Evolutionary conservation across 2,888 invertebrate species (phyloP), one percentile per base, ranked within the genome.

Genomic region (Limnephilus marmoratus): DNA sequence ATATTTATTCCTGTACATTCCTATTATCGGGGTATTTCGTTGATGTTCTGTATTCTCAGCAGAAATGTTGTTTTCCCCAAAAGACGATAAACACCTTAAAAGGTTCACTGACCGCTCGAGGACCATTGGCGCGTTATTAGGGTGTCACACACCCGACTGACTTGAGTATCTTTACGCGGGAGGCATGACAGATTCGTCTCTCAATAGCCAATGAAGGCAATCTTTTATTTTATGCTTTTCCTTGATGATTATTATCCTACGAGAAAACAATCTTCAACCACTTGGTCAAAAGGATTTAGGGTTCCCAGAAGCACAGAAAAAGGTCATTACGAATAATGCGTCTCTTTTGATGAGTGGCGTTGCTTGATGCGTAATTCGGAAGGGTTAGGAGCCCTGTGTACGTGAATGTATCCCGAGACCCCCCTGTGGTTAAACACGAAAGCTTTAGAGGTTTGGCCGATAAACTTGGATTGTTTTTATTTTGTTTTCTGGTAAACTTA

Each of bases 371-470:
- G 12, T 9, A 31, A 83, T 34, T 34, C 18, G 34, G 24, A 37
- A 34, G 37, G 18, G 37, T 37, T 11, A 24, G 24, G 83, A 83
- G 85, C 41, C 45, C 49, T 29, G 49, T 49, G 5, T n/a, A 45
- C n/a, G 49, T 41, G 41, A 45, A 49, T 13, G 24, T 45, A 49
- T 45, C 85, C 85, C n/a, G 29, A 85, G 85, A 85, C 41, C 85
- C 24, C 85, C 68, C 37, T n/a, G 45, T 29, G 41, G 41, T 41
- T 37, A 24, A 45, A 85, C 85, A 85, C 49, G 85, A 45, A 85
- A 41, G 85, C 85, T n/a, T 85, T 85, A 85, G 85, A 85, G 85
- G 85, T 85, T 85, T 85, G 37, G 85, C 85, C 85, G 45, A 85
- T 85, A 85, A 85, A 45, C 41, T 41, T 85, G 68, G 68, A 68